A percentile compares a stretch with the other conserved stretches of the same genome.
Evolutionary conservation across 2,113 vertebrate genomes (phyloP).

Genomic region (Carassius auratus): DNA sequence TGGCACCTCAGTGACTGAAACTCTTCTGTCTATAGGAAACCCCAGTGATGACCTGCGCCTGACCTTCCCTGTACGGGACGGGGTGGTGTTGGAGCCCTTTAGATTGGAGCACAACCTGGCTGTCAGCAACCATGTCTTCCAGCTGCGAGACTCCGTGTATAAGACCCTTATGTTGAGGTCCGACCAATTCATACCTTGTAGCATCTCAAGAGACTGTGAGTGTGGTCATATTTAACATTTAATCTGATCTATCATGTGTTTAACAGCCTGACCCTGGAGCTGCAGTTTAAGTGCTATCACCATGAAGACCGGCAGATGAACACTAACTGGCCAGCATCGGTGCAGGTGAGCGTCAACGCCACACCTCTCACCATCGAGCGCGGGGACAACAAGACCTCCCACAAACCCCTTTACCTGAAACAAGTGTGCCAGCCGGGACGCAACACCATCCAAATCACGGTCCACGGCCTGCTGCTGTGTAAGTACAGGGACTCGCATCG

Average conservation of each 20-base stretch:
- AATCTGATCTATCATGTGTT: neutral
- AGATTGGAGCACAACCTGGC: conserved; percentile 96
- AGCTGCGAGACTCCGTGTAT: conserved; percentile 92
- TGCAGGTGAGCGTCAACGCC: conserved; percentile 94
- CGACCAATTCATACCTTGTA: conserved; percentile 4
- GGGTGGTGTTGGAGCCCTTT: conserved; percentile 95
- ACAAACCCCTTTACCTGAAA: conserved; percentile 95
- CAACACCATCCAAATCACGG: conserved; percentile 97
- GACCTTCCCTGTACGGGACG: conserved; percentile 93
- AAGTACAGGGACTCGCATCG: conserved; percentile 62
- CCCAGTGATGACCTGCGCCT: conserved; percentile 90
- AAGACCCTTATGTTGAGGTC: conserved; percentile 95
- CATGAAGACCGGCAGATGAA: conserved; percentile 97
- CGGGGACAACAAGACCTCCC: conserved; percentile 94
- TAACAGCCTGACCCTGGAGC: conserved; percentile 90
- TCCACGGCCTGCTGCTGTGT: conserved; percentile 96
- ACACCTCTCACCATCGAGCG: conserved; percentile 91
- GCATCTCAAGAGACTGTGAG: neutral
- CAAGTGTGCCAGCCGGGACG: conserved; percentile 93
- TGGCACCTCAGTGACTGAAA: neutral
- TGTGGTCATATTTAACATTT: neutral
- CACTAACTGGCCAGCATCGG: conserved; percentile 95
- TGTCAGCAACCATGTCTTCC: conserved; percentile 97
- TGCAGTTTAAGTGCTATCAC: conserved; percentile 98
- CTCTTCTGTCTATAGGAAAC: conserved; percentile 68